Percentiles rank a stretch among this genome's conserved stretches.
phyloP scores from a whole-genome alignment of 2,797 vertebrate species.

The Rallus crepitans region DNA sequence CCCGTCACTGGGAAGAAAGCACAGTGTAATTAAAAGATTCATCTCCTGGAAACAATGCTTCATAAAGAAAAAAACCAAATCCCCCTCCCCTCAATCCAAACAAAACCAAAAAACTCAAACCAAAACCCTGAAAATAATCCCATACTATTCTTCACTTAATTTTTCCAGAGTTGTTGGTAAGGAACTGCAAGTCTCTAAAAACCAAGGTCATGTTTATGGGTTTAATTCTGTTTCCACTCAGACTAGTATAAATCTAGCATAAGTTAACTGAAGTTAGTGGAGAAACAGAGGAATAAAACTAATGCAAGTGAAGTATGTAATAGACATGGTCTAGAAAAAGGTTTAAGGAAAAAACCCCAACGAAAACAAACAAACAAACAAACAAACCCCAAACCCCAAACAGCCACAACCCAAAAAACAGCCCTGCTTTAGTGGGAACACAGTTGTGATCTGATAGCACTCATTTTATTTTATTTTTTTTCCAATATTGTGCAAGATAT shows the following conservation, averaged over 20 bases:
- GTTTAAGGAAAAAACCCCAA: background rate
- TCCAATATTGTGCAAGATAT: background rate
- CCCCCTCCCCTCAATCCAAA: too few species aligned
- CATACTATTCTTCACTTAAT: slow-evolving; percentile 34
- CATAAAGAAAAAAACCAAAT: background rate
- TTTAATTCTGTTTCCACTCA: background rate
- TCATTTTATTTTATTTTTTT: background rate
- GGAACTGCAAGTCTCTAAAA: slow-evolving; percentile 9
- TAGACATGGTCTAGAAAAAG: background rate
- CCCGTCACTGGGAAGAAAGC: background rate
- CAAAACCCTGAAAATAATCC: background rate
- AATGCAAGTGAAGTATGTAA: background rate
- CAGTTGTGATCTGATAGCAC: background rate
- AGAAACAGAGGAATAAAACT: background rate
- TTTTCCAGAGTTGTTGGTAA: slow-evolving; percentile 51
- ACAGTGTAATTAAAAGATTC: slow-evolving; percentile 61
- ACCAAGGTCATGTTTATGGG: slow-evolving; percentile 5
- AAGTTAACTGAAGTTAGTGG: background rate
- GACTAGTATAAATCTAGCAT: background rate
- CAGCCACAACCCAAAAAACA: too few species aligned
- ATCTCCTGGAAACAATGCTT: slow-evolving; percentile 64
- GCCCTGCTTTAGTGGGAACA: background rate
- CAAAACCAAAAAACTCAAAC: too few species aligned
- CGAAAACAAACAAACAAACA: too few species aligned
- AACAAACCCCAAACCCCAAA: too few species aligned